phyloP scores from a whole-genome alignment of 2,797 vertebrate species.

The Buphagus erythrorhynchus region DNA sequence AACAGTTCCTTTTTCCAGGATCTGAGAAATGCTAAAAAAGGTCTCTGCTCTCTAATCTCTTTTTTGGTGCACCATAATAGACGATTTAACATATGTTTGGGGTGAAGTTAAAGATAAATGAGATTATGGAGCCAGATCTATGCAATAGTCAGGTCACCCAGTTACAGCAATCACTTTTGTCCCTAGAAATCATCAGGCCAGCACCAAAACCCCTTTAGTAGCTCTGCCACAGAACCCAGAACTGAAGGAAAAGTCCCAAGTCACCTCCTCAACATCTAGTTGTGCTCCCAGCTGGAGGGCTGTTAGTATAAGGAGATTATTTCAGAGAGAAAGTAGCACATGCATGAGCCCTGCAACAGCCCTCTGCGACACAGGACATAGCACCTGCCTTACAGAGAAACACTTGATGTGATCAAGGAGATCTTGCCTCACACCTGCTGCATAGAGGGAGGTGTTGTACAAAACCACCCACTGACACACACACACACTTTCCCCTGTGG shows the following conservation, averaged over 20 bases:
- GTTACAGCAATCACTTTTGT: neutral
- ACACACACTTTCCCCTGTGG: neutral
- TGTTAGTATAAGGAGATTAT: neutral
- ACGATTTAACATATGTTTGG: neutral
- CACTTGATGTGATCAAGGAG: neutral
- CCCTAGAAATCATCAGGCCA: neutral
- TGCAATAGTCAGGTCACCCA: neutral
- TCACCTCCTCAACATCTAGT: neutral
- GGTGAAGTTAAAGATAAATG: neutral
- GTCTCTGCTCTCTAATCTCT: neutral
- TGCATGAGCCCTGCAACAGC: neutral
- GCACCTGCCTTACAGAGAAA: neutral
- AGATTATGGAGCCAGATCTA: neutral
- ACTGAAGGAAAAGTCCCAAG: neutral
- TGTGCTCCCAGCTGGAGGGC: neutral
- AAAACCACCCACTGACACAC: neutral
- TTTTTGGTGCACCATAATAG: neutral
- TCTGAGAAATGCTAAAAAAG: neutral
- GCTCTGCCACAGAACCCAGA: neutral
- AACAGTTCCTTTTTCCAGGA: neutral
- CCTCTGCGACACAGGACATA: neutral
- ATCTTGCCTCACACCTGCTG: neutral
- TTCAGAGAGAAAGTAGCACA: neutral
- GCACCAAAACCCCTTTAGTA: neutral
- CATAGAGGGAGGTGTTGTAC: rapidly evolving